Conservation (phyloP, 2,113 vertebrate species). For the Alligator mississippiensis region DNA sequence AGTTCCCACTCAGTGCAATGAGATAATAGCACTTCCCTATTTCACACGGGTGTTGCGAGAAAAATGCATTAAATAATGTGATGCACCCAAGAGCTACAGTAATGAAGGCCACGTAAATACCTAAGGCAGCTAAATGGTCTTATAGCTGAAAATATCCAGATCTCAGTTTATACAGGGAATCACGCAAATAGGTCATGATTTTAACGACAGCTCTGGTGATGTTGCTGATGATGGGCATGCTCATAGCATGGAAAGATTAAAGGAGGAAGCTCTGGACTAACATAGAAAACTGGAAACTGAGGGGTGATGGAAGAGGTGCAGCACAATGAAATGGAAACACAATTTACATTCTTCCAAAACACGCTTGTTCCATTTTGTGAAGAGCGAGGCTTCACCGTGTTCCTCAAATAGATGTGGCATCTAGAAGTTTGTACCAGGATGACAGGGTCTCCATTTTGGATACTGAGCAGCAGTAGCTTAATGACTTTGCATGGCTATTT, state of each 20-base stretch:
- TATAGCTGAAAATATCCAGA: neutral
- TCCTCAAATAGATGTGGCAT: neutral
- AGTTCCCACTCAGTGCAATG: neutral
- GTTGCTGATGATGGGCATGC: neutral
- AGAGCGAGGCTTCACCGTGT: neutral
- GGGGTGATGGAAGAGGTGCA: neutral
- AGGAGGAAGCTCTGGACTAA: neutral
- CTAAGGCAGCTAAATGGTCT: neutral
- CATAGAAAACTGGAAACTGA: neutral
- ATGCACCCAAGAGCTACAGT: neutral
- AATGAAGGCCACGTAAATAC: neutral
- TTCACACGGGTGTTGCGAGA: neutral
- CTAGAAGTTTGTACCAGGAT: accelerated
- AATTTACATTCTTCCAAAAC: neutral
- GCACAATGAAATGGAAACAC: neutral
- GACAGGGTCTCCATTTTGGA: neutral
- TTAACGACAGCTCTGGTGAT: neutral
- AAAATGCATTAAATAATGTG: neutral
- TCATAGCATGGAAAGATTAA: neutral
- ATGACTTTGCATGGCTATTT: conserved; percentile 42
- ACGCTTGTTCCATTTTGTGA: neutral
- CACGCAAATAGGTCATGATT: neutral
- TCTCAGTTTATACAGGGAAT: neutral
- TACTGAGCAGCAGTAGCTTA: conserved; percentile 34
- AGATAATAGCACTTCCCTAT: neutral